Conservation (phyloP, 1,140 invertebrate species). For the Drosophila littoralis region DNA sequence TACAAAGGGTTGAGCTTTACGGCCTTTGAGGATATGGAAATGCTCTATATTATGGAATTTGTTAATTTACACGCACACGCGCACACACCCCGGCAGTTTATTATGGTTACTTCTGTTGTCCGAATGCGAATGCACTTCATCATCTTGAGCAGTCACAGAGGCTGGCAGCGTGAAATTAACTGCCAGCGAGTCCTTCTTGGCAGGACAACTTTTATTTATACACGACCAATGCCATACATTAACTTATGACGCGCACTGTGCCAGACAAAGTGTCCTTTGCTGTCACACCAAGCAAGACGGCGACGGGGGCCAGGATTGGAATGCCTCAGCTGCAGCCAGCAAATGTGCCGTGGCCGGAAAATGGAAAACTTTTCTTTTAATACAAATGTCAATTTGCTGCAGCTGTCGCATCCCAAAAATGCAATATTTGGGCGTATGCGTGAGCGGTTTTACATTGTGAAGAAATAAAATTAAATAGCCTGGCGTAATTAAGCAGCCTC, state of each 20-base stretch:
- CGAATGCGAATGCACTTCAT: conserved; percentile 64
- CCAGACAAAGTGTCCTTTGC: conserved; percentile 65
- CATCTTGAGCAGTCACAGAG: conserved; percentile 69
- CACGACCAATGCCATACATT: conserved; percentile 64
- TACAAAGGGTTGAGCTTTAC: conserved; percentile 17
- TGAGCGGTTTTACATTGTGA: conserved; percentile 45
- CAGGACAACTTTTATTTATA: conserved; percentile 75
- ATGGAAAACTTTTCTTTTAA: conserved; percentile 26
- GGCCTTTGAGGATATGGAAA: background rate
- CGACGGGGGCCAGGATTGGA: background rate
- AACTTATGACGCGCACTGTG: conserved; percentile 64
- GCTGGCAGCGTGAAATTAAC: conserved; percentile 81
- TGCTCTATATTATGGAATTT: background rate
- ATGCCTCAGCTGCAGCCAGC: too few species aligned
- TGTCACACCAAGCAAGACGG: conserved; percentile 56
- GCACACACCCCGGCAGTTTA: background rate
- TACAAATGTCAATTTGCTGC: conserved; percentile 75
- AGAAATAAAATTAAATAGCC: conserved; percentile 67
- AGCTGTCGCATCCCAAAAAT: conserved; percentile 65
- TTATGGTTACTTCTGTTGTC: background rate
- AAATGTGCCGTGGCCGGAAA: background rate
- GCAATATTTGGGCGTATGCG: conserved; percentile 70
- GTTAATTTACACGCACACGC: background rate
- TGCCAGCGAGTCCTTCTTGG: conserved; percentile 60
- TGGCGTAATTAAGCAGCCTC: conserved; percentile 63